phyloP scores from a whole-genome alignment of 2,113 vertebrate species.

The Pseudorasbora parva region DNA sequence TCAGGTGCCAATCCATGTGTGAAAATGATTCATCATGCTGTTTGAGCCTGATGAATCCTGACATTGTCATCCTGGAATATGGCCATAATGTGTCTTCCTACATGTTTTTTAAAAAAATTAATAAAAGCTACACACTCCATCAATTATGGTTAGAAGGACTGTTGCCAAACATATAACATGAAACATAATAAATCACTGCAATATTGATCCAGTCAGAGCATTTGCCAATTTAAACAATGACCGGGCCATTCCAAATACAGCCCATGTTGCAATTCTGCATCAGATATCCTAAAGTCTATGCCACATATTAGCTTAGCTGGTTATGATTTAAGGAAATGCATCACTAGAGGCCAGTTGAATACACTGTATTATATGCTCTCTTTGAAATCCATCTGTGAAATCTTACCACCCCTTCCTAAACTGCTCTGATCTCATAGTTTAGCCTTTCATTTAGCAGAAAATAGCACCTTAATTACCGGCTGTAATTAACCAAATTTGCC shows the following conservation, averaged over 20 bases:
- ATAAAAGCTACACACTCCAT: too few relatives aligned
- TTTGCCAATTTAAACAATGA: too few relatives aligned
- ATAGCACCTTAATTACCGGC: constrained; percentile 23
- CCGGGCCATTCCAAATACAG: not conserved
- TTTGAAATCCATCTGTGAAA: constrained; percentile 26
- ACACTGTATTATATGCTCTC: constrained; percentile 10
- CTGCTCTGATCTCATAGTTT: constrained; percentile 10
- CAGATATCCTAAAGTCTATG: not conserved
- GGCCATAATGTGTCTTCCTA: too few relatives aligned
- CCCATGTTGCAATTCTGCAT: not conserved
- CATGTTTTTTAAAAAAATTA: too few relatives aligned
- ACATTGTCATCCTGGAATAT: too few relatives aligned
- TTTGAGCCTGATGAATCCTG: too few relatives aligned
- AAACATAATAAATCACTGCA: too few relatives aligned
- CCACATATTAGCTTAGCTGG: not conserved
- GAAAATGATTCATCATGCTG: too few relatives aligned
- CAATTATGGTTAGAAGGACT: too few relatives aligned
- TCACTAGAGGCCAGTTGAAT: not conserved
- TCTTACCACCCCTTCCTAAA: constrained; percentile 1
- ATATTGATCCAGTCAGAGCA: too few relatives aligned
- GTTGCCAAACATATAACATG: too few relatives aligned
- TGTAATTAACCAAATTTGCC: constrained; percentile 22
- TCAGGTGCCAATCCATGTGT: too few relatives aligned
- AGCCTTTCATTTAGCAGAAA: constrained; percentile 7
- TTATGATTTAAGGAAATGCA: constrained; percentile 8